Conservation (phyloP, 1,140 invertebrate species). For the Lasaia peninsularis region DNA sequence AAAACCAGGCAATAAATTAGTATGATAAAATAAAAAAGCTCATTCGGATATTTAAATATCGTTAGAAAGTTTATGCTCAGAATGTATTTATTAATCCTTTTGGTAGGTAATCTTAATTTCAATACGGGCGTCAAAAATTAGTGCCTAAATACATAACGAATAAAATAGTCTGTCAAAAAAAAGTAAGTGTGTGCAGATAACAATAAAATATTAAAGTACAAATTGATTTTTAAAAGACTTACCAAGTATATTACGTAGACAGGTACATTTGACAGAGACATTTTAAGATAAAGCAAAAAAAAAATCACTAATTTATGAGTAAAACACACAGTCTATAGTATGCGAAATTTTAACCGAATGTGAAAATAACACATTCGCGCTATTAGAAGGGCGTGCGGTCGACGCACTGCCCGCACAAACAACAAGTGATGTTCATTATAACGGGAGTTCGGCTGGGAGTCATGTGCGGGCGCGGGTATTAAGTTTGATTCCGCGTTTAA, state of each 20-base stretch:
- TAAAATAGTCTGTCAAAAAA: too few relatives aligned
- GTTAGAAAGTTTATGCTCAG: too few relatives aligned
- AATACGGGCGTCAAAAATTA: too few relatives aligned
- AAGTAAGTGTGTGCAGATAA: too few relatives aligned
- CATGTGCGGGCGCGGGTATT: conserved; percentile 45
- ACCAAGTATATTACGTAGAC: conserved; percentile 6
- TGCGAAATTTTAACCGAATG: conserved; percentile 56
- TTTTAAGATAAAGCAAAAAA: background rate
- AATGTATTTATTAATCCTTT: too few relatives aligned
- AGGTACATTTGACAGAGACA: background rate
- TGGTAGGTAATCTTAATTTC: too few relatives aligned
- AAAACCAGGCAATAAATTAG: too few relatives aligned
- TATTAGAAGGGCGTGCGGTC: conserved; percentile 69
- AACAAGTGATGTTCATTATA: conserved; percentile 74
- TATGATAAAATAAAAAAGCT: too few relatives aligned
- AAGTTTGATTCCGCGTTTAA: conserved; percentile 37
- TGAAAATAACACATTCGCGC: conserved; percentile 69
- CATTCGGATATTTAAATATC: too few relatives aligned
- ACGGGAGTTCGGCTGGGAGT: conserved; percentile 69
- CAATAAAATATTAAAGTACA: too few relatives aligned
- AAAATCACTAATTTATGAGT: background rate
- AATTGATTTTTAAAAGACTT: too few relatives aligned
- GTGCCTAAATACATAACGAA: too few relatives aligned
- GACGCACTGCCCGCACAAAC: conserved; percentile 72
- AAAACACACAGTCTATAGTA: conserved; percentile 14